Evolutionary conservation across 2,797 vertebrate species (phyloP).

Genomic region (Remorina albescens): DNA sequence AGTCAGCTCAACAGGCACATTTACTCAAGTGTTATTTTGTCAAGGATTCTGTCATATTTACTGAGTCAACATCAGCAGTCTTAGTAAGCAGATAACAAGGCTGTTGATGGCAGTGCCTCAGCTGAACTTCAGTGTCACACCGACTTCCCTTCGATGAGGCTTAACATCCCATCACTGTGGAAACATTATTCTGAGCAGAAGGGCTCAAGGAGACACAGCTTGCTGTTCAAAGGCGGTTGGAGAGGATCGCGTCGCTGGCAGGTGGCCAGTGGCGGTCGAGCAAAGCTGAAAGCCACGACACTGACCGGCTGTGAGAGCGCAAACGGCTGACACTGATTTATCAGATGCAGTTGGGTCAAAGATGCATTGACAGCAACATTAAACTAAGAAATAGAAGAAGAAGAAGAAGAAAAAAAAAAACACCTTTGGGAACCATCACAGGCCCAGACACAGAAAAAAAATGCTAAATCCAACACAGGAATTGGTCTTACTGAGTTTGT

Average conservation of each 20-base stretch:
- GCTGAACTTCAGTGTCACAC: neutral
- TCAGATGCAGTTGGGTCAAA: neutral
- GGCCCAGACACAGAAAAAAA: neutral
- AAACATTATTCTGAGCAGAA: slow-evolving; percentile 1
- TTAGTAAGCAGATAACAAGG: slow-evolving; percentile 13
- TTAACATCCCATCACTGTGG: neutral
- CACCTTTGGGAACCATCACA: no score
- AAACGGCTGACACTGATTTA: neutral
- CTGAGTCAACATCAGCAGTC: slow-evolving; percentile 18
- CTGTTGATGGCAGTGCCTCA: slow-evolving; percentile 6
- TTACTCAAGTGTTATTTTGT: slow-evolving; percentile 2
- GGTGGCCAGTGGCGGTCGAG: slow-evolving; percentile 40
- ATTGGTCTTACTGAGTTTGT: neutral
- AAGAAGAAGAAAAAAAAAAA: no score
- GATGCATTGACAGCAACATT: neutral
- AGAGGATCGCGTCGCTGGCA: slow-evolving; percentile 44
- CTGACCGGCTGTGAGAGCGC: neutral
- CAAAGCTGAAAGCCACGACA: slow-evolving; percentile 17
- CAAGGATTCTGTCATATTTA: slow-evolving; percentile 15
- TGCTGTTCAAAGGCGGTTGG: slow-evolving; percentile 1
- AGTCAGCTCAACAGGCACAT: neutral
- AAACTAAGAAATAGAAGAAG: no score
- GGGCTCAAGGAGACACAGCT: slow-evolving; percentile 24
- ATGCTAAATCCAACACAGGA: neutral
- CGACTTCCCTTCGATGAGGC: slow-evolving; percentile 1